Percentiles rank a stretch among this genome's conserved stretches.
Conservation (phyloP, 1,140 invertebrate genomes). For the Temnothorax curvispinosus region DNA sequence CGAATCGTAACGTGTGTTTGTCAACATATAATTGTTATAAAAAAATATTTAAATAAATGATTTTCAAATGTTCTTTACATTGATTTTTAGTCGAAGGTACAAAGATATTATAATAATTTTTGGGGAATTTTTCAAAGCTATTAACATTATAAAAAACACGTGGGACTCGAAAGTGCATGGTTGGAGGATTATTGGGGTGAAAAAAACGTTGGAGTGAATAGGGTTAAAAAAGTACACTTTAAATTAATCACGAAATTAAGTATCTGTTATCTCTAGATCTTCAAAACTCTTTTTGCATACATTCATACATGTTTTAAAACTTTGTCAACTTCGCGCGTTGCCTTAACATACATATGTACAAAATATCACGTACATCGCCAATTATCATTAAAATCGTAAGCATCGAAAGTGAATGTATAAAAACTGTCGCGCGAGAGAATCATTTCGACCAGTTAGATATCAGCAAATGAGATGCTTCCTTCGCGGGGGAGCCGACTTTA, state of each 20-base stretch:
- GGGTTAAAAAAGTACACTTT: not conserved
- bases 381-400: not conserved
- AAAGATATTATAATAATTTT: too few species aligned
- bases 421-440: not conserved
- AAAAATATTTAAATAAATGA: too few species aligned
- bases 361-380: not conserved
- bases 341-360: not conserved
- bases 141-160: too few species aligned
- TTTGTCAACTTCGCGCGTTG: not conserved
- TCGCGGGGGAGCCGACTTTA: slow-evolving; percentile 51
- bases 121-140: too few species aligned
- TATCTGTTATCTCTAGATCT: not conserved
- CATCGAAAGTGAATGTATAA: not conserved
- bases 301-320: too few species aligned
- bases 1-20: too few species aligned
- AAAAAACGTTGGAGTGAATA: too few species aligned
- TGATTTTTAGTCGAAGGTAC: too few species aligned
- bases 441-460: slow-evolving; percentile 8
- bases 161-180: too few species aligned
- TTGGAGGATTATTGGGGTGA: too few species aligned
- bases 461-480: slow-evolving; percentile 38
- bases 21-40: too few species aligned
- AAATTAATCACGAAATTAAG: not conserved
- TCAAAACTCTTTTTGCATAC: not conserved
- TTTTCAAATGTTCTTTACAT: too few species aligned